Conservation (phyloP, 2,113 vertebrate species). For the Notarius quadriscutis region DNA sequence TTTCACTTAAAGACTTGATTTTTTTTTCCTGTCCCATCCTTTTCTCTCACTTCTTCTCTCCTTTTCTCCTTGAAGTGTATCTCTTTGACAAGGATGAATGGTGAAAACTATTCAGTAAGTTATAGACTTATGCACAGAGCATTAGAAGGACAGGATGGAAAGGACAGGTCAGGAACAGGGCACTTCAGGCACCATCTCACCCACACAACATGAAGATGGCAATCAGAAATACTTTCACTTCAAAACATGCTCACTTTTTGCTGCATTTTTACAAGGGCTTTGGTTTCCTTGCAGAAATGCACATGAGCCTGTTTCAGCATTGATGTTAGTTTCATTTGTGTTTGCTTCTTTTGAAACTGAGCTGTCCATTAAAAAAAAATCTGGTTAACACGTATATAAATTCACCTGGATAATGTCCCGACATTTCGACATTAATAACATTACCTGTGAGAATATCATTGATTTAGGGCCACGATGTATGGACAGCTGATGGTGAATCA, state of each 20-base stretch:
- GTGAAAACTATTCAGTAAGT: conserved; percentile 39
- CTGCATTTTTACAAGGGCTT: background rate
- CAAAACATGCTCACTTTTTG: background rate
- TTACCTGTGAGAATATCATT: background rate
- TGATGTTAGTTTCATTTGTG: background rate
- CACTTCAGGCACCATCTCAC: conserved; percentile 40
- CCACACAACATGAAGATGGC: conserved; percentile 18
- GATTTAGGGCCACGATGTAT: background rate
- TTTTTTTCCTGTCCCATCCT: background rate
- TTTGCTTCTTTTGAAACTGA: background rate
- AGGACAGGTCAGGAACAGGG: conserved; percentile 37
- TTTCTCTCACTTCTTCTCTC: background rate
- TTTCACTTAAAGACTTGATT: background rate
- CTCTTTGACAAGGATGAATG: conserved; percentile 29
- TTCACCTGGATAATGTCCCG: background rate
- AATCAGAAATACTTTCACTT: conserved; percentile 7
- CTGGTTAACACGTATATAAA: conserved; percentile 1
- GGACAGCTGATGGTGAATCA: background rate
- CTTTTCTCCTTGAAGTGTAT: conserved; percentile 39
- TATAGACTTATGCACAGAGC: conserved; percentile 41
- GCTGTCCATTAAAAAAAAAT: background rate
- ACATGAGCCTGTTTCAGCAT: background rate
- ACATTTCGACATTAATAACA: background rate
- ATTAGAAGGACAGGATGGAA: conserved; percentile 35
- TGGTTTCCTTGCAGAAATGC: background rate